Conservation (phyloP, 2,888 invertebrate genomes). For the Volucella bombylans region DNA sequence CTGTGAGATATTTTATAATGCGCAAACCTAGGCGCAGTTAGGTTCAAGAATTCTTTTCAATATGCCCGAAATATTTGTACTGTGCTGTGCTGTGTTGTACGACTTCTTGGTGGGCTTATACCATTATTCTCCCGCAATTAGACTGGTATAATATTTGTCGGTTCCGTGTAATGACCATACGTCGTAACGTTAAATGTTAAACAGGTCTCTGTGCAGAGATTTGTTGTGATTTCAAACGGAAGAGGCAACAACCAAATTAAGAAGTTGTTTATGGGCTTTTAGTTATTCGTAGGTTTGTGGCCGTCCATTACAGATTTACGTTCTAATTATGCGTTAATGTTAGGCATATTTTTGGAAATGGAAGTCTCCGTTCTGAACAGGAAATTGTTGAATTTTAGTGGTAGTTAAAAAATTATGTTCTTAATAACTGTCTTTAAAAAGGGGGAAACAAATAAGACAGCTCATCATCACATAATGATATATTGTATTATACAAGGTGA, state of each 20-base stretch:
- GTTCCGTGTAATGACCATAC: constrained; percentile 19
- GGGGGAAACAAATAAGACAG: no score
- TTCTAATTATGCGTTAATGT: constrained; percentile 12
- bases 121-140: constrained; percentile 25
- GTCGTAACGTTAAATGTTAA: constrained; percentile 35
- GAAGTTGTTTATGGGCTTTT: constrained; percentile 15
- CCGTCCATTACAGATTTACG: constrained; percentile 7
- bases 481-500: no score
- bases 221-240: constrained; percentile 31
- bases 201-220: constrained; percentile 15
- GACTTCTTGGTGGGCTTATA: constrained; percentile 37
- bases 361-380: not conserved
- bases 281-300: constrained; percentile 7
- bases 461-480: no score
- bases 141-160: not conserved
- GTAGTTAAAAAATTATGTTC: no score
- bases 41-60: not conserved
- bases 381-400: not conserved
- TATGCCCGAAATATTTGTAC: not conserved
- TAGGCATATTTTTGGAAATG: constrained; percentile 1
- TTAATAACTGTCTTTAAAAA: no score
- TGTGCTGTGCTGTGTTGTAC: constrained; percentile 6
- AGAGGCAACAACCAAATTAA: constrained; percentile 10
- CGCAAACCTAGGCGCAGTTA: not conserved
- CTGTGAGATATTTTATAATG: no score